phyloP scores from a whole-genome alignment of 2,113 vertebrate species.

The Trematocara variabile region DNA sequence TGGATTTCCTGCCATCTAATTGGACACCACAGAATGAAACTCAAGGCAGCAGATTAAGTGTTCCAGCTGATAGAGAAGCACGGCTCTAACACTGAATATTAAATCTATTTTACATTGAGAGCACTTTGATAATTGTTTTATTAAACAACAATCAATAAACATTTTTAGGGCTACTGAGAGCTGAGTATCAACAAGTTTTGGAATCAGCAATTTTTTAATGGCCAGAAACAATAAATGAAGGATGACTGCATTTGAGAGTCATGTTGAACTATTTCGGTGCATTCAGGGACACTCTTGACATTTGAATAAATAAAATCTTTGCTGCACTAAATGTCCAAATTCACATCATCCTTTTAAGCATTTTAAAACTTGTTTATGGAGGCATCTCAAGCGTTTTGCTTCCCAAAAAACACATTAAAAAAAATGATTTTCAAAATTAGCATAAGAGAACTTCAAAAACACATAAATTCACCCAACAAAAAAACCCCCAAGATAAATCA shows the following conservation, averaged over 20 bases:
- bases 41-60: background rate
- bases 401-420: rapidly evolving
- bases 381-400: rapidly evolving
- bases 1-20: background rate
- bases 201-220: background rate
- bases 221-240: background rate
- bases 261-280: background rate
- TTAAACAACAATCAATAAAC: background rate
- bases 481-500: rapidly evolving
- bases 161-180: background rate
- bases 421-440: background rate
- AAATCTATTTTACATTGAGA: background rate
- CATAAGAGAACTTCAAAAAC: background rate
- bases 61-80: background rate
- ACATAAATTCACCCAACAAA: background rate
- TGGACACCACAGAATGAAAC: background rate
- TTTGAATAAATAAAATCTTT: background rate
- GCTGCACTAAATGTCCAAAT: rapidly evolving
- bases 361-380: background rate
- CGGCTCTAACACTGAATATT: background rate
- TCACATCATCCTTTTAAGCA: background rate
- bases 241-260: rapidly evolving
- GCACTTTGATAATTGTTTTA: rapidly evolving
- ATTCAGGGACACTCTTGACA: background rate
- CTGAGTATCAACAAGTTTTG: background rate